Percentiles rank a stretch among this genome's conserved stretches.
phyloP scores from a whole-genome alignment of 2,797 vertebrate genomes.

The Catamblyrhynchus diadema region DNA sequence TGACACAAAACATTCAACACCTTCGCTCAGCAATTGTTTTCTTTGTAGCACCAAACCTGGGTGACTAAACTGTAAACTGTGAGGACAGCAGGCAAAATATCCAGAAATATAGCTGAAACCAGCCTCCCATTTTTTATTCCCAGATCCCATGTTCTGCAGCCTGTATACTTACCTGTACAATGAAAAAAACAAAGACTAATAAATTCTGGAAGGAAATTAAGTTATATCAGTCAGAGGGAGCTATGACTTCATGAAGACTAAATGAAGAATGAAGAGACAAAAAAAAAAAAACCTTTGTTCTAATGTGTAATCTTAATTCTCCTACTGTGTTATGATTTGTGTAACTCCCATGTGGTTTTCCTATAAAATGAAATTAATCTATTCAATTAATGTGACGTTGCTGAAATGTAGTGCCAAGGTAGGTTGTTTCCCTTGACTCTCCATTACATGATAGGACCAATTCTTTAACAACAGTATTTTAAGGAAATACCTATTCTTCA shows the following conservation, averaged over 20 bases:
- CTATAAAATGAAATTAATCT: background rate
- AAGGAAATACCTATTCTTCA: background rate
- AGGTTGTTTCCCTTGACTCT: background rate
- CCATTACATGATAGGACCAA: background rate
- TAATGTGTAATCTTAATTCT: background rate
- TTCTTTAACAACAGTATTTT: background rate
- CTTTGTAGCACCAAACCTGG: background rate
- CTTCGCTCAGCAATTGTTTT: background rate
- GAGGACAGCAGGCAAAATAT: too few species aligned
- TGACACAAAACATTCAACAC: background rate
- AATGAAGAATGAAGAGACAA: background rate
- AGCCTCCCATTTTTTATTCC: too few species aligned
- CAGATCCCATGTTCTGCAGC: too few species aligned
- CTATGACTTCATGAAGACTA: background rate
- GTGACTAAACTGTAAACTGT: too few species aligned
- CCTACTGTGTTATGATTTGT: background rate
- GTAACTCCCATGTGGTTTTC: background rate
- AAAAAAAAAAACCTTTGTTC: background rate
- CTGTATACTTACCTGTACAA: too few species aligned
- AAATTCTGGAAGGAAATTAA: background rate
- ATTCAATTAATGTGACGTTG: background rate
- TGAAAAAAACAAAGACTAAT: background rate
- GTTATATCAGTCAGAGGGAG: background rate
- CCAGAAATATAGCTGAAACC: too few species aligned
- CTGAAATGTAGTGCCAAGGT: background rate